Evolutionary conservation across 2,797 vertebrate species (phyloP), one percentile per base, ranked within the genome.

Genomic region (Orientallactaga sibirica): DNA sequence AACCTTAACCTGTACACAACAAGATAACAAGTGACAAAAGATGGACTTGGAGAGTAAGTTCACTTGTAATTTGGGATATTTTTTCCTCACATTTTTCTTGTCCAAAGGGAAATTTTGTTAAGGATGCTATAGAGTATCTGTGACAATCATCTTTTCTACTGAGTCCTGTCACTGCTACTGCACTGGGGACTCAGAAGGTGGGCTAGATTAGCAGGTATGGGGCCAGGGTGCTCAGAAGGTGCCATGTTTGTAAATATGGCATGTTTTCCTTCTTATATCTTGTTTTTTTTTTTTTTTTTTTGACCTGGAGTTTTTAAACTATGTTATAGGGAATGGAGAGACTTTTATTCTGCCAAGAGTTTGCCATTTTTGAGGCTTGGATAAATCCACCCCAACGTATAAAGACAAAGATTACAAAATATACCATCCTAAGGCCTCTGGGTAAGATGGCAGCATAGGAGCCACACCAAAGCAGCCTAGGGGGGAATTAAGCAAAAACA

Each of bases 71-170:
- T 20, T 88, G 87, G n/a, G 27, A 66, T 41, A 48, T 66, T n/a
- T 24, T 95, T 80, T 37, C 33, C 70, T 41, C 74, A 58, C 79
- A 81, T 73, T 70, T 81, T 81, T 78, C 61, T 74, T 77, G 24
- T 62, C 68, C 9, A 75, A 86, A 92, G 12, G 15, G 58, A 86
- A 37, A 61, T 80, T 92, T 75, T 97, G 85, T 85, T 90, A 97
- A 95, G 77, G 29, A 68, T 74, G 73, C 48, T 37, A 68, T n/a
- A 84, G 55, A 16, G 96, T 97, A 97, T 96, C 96, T 91, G 96
- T 93, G 90, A 95, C 93, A 96, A 97, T 94, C n/a, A 75, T 70
- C 58, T 94, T 74, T 75, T 94, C 83, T 90, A 64, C 90, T 86
- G 81, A 73, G 82, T 68, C 76, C 43, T 61, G 25, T 61, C 76